These are phyloP conservation scores for Patella depressa DNA, from an alignment of 2,888 invertebrate species.

Conservation along the genomic window DNA sequence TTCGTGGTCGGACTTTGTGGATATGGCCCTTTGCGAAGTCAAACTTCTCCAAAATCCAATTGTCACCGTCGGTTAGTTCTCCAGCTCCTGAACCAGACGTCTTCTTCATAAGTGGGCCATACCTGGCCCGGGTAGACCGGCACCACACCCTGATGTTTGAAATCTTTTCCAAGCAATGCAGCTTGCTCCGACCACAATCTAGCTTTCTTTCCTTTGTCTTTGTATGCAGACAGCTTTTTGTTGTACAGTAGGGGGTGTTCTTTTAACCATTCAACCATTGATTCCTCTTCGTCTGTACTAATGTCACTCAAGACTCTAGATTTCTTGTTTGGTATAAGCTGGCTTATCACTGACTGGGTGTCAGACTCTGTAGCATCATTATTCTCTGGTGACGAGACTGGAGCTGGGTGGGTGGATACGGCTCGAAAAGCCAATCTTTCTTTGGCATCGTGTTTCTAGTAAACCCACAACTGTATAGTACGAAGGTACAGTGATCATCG, in stretches of 20 bases:
- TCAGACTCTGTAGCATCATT: neutral
- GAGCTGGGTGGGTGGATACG: neutral
- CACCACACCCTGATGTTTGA: neutral
- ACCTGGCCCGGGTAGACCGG: neutral
- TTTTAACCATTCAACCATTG: constrained; percentile 3
- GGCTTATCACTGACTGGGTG: neutral
- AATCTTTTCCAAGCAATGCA: neutral
- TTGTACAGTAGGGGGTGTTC: neutral
- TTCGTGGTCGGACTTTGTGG: constrained; percentile 8
- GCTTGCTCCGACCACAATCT: constrained; percentile 1
- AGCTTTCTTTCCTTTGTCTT: constrained; percentile 4
- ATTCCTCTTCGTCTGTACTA: neutral
- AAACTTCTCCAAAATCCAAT: constrained; percentile 31
- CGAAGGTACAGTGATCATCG: no score
- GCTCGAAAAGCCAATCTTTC: neutral
- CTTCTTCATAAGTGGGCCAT: constrained; percentile 30
- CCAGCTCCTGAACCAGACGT: constrained; percentile 29
- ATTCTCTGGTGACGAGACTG: neutral
- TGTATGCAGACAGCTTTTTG: neutral
- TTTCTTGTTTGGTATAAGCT: neutral
- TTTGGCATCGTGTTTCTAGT: neutral
- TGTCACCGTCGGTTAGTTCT: constrained; percentile 30
- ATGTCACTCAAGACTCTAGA: neutral
- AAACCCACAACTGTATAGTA: no score
- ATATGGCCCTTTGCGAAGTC: constrained; percentile 23